These are phyloP conservation scores for Cydia fagiglandana DNA, from an alignment of 1,140 invertebrate genomes.

Conservation along the genomic window DNA sequence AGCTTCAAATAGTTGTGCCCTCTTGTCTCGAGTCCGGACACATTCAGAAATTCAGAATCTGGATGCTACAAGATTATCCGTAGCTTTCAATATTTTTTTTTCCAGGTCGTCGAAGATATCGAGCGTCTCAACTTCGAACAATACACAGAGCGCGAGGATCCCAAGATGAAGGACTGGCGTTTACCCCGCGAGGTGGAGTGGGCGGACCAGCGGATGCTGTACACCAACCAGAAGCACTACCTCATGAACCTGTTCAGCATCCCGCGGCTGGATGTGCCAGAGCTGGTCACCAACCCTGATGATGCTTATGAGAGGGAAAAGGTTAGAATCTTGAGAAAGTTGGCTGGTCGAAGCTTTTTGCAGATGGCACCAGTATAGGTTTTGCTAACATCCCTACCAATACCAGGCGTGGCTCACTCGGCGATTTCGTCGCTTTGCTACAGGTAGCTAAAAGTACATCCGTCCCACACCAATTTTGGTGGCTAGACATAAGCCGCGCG, in stretches of 20 bases:
- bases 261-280: slow-evolving; percentile 81
- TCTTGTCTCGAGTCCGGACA: no score
- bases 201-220: slow-evolving; percentile 80
- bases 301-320: slow-evolving; percentile 67
- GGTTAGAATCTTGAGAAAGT: slow-evolving; percentile 38
- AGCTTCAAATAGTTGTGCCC: no score
- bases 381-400: no score
- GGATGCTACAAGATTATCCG: no score
- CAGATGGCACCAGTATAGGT: no score
- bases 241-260: slow-evolving; percentile 81
- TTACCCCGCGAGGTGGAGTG: slow-evolving; percentile 81
- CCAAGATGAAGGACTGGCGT: slow-evolving; percentile 89
- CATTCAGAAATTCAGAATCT: no score
- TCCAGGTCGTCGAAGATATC: slow-evolving; percentile 87
- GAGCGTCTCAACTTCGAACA: slow-evolving; percentile 88
- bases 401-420: no score
- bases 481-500: no score
- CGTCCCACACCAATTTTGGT: no score
- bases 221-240: slow-evolving; percentile 80
- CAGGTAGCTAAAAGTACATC: no score
- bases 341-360: no score
- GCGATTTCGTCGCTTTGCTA: no score
- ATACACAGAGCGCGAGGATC: slow-evolving; percentile 78
- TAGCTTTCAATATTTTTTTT: not conserved
- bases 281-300: slow-evolving; percentile 80